Evolutionary conservation across 2,113 vertebrate species (phyloP).

Genomic region (Oreochromis tanganicae): DNA sequence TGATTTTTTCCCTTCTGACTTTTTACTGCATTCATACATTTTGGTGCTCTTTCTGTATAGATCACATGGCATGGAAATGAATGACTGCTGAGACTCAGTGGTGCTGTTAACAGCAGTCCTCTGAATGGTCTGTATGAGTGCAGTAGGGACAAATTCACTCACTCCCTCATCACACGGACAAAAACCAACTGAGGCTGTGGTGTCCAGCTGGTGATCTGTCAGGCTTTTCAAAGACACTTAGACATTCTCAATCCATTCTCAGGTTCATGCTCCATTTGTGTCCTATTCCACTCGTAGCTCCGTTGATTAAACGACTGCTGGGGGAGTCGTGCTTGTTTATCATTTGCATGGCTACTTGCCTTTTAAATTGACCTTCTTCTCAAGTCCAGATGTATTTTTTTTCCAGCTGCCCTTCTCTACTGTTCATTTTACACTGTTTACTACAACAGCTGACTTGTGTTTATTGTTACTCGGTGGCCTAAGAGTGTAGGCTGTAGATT

Average conservation of each 20-base stretch:
- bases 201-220: neutral
- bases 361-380: slow-evolving; percentile 78
- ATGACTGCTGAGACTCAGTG: neutral
- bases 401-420: neutral
- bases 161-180: slow-evolving; percentile 1
- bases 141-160: neutral
- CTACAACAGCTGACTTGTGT: slow-evolving; percentile 10
- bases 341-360: slow-evolving; percentile 81
- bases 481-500: neutral
- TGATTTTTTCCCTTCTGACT: neutral
- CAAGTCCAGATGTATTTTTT: neutral
- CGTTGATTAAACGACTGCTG: slow-evolving; percentile 2
- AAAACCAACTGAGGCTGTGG: neutral
- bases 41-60: neutral
- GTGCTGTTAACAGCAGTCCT: neutral
- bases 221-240: slow-evolving; percentile 7
- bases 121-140: neutral
- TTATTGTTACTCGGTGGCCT: slow-evolving; percentile 14
- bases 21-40: slow-evolving; percentile 9
- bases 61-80: neutral
- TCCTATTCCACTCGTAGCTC: neutral
- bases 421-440: neutral
- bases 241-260: slow-evolving; percentile 46
- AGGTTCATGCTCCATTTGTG: slow-evolving; percentile 31
- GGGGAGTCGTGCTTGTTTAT: slow-evolving; percentile 41